Percentiles rank a stretch among this genome's conserved stretches.
These are phyloP conservation scores for Notocelia uddmanniana DNA, from an alignment of 2,888 invertebrate genomes.

Conservation along the genomic window DNA sequence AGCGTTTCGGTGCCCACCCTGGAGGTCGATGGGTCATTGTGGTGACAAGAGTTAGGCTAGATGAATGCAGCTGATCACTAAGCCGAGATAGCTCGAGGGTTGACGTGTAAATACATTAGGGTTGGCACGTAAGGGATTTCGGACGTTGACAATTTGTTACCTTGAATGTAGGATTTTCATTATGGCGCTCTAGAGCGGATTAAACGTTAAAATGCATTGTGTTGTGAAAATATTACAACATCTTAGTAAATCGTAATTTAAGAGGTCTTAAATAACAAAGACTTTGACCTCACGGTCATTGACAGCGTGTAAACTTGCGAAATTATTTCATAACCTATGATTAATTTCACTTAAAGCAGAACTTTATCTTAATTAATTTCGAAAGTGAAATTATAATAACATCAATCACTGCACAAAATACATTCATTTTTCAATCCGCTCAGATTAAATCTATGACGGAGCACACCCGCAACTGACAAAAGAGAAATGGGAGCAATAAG, in stretches of 20 bases:
- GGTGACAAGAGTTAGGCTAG: conserved; percentile 72
- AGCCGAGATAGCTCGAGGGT: conserved; percentile 65
- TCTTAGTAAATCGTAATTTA: background rate
- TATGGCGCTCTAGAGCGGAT: conserved; percentile 21
- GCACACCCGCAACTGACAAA: conserved; percentile 65
- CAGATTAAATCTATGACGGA: conserved; percentile 64
- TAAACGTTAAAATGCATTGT: background rate
- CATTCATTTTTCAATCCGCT: conserved; percentile 63
- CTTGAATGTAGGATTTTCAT: conserved; percentile 38
- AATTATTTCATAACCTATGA: conserved; percentile 14
- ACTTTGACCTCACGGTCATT: conserved; percentile 5
- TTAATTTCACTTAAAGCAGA: conserved; percentile 10
- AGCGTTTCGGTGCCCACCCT: conserved; percentile 61
- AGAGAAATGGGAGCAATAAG: conserved; percentile 78
- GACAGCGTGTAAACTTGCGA: conserved; percentile 13
- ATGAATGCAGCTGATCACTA: conserved; percentile 72
- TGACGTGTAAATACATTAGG: conserved; percentile 66
- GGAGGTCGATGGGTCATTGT: conserved; percentile 70
- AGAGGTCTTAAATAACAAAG: conserved; percentile 4
- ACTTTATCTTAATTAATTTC: conserved; percentile 7
- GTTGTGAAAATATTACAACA: conserved; percentile 25
- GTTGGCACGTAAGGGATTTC: conserved; percentile 41
- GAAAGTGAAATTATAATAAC: conserved; percentile 30
- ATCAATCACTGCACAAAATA: conserved; percentile 49
- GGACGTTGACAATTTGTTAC: conserved; percentile 41